phyloP scores from a whole-genome alignment of 2,888 invertebrate genomes.

The Papilio protenor region DNA sequence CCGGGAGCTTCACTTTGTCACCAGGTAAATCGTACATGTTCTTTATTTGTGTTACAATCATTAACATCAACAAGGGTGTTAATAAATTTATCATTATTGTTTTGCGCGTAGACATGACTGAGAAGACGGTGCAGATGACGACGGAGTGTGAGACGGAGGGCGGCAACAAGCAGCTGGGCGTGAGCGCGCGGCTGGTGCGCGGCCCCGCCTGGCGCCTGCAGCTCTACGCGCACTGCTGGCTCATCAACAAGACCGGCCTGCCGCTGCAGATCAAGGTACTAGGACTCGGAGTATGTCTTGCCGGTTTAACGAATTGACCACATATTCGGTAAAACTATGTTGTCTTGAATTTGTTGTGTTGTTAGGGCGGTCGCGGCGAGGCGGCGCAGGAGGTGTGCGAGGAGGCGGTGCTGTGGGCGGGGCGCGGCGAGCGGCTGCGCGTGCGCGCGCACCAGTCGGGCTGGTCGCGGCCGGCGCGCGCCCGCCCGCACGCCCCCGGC shows the following conservation, averaged over 20 bases:
- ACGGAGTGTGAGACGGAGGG: constrained; percentile 88
- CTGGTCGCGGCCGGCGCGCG: constrained; percentile 86
- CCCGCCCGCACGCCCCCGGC: constrained; percentile 90
- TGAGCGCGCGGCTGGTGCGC: constrained; percentile 87
- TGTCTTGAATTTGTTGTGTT: constrained; percentile 26
- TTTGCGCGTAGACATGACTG: constrained; percentile 81
- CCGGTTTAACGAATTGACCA: neutral
- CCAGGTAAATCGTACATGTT: constrained; percentile 67
- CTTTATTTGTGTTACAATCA: neutral
- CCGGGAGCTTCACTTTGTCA: constrained; percentile 87
- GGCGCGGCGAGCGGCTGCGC: constrained; percentile 66
- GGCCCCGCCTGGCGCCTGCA: constrained; percentile 86
- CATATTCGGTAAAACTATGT: neutral
- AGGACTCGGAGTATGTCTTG: neutral
- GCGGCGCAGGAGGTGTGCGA: constrained; percentile 82
- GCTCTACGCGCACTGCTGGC: constrained; percentile 93
- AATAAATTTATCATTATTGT: neutral
- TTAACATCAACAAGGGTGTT: no score
- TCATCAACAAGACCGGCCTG: constrained; percentile 94
- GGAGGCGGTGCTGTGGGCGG: constrained; percentile 87
- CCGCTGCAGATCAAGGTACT: constrained; percentile 91
- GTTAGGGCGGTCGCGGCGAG: constrained; percentile 86
- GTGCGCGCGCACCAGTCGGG: constrained; percentile 86
- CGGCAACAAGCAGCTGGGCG: constrained; percentile 86
- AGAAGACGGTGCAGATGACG: constrained; percentile 86